A percentile compares a stretch with the other conserved stretches of the same genome.
phyloP scores from a whole-genome alignment of 1,140 invertebrate species.

The Calosoma granatense region DNA sequence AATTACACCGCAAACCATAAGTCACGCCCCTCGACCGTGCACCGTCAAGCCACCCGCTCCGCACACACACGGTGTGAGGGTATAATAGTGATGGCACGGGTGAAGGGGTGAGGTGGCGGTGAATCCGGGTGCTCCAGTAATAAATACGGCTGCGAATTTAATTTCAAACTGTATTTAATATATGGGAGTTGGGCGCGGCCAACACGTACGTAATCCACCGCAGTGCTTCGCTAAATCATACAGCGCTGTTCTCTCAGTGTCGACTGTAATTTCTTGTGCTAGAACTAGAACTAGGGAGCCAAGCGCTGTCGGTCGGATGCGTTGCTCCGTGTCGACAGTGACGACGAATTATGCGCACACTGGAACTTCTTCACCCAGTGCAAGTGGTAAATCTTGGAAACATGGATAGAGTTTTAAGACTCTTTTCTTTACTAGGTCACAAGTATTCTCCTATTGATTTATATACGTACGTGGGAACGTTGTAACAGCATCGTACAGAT shows the following conservation, averaged over 20 bases:
- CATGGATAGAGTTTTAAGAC: too few relatives aligned
- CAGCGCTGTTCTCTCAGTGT: neutral
- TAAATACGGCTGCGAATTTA: slow-evolving; percentile 1
- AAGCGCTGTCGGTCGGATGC: too few relatives aligned
- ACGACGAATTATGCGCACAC: too few relatives aligned
- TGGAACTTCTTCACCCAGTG: too few relatives aligned
- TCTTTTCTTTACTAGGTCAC: too few relatives aligned
- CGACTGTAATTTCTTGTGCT: neutral
- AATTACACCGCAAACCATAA: neutral
- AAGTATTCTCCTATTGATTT: too few relatives aligned
- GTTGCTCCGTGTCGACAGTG: too few relatives aligned
- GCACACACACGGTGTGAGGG: neutral
- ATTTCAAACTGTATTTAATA: slow-evolving; percentile 9
- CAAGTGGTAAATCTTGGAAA: too few relatives aligned
- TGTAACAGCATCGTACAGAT: too few relatives aligned
- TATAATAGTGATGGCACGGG: neutral
- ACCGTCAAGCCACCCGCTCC: neutral
- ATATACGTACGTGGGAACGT: too few relatives aligned
- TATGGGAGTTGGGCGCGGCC: slow-evolving; percentile 1
- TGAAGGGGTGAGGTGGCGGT: neutral
- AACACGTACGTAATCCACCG: neutral
- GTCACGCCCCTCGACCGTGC: neutral
- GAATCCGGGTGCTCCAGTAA: neutral
- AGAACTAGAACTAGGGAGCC: too few relatives aligned
- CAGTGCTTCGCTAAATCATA: neutral